phyloP scores from a whole-genome alignment of 2,888 invertebrate genomes.

The Eupithecia dodoneata region DNA sequence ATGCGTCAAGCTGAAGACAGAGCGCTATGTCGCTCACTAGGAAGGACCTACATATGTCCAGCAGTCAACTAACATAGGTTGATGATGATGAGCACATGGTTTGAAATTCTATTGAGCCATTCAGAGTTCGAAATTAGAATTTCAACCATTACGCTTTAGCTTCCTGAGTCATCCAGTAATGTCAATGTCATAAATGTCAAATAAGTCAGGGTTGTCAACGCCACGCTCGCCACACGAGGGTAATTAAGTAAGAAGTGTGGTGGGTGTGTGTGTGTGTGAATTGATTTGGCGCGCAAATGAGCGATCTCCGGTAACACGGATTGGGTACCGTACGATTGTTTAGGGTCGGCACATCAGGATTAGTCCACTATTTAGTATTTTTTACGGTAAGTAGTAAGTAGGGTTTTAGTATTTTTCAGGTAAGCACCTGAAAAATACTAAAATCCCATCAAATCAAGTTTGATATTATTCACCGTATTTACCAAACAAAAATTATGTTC shows the following conservation, averaged over 20 bases:
- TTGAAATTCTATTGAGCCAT: background rate
- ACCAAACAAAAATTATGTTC: too few species aligned
- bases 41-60: too few species aligned
- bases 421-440: too few species aligned
- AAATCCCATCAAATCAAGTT: too few species aligned
- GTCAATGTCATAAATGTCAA: conserved; percentile 31
- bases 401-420: too few species aligned
- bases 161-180: conserved; percentile 6
- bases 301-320: conserved; percentile 18
- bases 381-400: background rate
- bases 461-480: background rate
- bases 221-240: conserved; percentile 18
- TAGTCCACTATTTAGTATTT: background rate
- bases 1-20: too few species aligned
- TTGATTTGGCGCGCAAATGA: conserved; percentile 37
- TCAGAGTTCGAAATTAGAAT: background rate
- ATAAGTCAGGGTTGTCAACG: conserved; percentile 25
- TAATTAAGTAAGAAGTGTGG: conserved; percentile 27
- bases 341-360: background rate
- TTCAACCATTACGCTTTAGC: background rate
- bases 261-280: conserved; percentile 15
- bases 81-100: too few species aligned
- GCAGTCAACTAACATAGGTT: too few species aligned
- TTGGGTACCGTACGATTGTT: background rate
- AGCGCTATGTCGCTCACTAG: too few species aligned